phyloP scores from a whole-genome alignment of 2,797 vertebrate species.

The Sylvilagus floridanus region DNA sequence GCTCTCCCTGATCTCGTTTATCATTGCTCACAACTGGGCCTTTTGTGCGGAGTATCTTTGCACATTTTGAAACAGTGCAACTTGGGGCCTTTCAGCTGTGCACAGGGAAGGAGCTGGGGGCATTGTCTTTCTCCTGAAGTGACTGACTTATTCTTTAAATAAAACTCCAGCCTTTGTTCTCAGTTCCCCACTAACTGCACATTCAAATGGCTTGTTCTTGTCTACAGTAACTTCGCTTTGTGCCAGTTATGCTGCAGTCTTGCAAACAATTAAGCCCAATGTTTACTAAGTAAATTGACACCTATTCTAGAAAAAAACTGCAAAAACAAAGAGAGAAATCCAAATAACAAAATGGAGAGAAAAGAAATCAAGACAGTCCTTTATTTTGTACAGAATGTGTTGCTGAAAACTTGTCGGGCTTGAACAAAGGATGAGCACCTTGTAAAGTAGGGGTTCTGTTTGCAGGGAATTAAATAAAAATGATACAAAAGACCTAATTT shows the following conservation, averaged over 20 bases:
- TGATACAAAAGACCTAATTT: constrained; percentile 18
- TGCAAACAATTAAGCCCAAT: constrained; percentile 80
- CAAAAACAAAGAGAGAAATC: constrained; percentile 80
- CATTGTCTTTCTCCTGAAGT: constrained; percentile 72
- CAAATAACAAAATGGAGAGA: constrained; percentile 69
- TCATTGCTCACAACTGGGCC: constrained; percentile 56
- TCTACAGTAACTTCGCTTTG: constrained; percentile 65
- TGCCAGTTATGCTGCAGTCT: constrained; percentile 67
- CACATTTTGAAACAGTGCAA: constrained; percentile 71
- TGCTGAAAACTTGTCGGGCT: constrained; percentile 70
- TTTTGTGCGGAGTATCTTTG: constrained; percentile 74
- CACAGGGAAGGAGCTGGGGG: constrained; percentile 49
- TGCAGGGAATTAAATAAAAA: not conserved
- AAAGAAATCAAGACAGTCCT: constrained; percentile 54
- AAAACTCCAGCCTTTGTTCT: constrained; percentile 79
- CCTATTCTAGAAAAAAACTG: constrained; percentile 71
- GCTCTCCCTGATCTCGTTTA: constrained; percentile 69
- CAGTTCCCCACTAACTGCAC: constrained; percentile 67
- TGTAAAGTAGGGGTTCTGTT: constrained; percentile 10
- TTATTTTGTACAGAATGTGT: constrained; percentile 69
- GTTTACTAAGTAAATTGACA: constrained; percentile 82
- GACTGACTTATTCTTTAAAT: constrained; percentile 82
- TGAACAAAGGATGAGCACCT: not conserved
- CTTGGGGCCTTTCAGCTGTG: constrained; percentile 67
- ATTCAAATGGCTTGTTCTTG: constrained; percentile 78